Evolutionary conservation across 2,888 invertebrate genomes (phyloP).

Genomic region (Prosopocoilus inquinatus): DNA sequence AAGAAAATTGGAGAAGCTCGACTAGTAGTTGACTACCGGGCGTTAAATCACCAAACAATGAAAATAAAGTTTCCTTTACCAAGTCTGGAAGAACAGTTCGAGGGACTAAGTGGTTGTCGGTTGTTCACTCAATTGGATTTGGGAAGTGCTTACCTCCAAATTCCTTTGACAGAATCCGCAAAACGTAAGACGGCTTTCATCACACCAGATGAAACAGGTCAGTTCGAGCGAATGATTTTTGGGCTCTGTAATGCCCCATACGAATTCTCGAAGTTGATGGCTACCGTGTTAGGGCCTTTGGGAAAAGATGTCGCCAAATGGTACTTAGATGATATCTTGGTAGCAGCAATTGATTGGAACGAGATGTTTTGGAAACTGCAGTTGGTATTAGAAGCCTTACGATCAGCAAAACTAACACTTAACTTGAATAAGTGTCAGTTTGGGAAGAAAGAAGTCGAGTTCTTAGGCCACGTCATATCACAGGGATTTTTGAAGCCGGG

Average conservation of each 20-base stretch:
- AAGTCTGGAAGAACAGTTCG: constrained; percentile 24
- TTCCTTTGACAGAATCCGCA: not conserved
- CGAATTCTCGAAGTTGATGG: not conserved
- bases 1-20: constrained; percentile 23
- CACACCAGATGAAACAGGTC: not conserved
- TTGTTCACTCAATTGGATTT: constrained; percentile 18
- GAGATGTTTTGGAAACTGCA: too few species aligned
- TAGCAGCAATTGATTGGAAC: not conserved
- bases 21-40: constrained; percentile 25
- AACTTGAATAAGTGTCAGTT: constrained; percentile 21
- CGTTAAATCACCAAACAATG: constrained; percentile 23
- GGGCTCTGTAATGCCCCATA: constrained; percentile 7
- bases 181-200: constrained; percentile 4
- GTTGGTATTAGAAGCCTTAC: too few species aligned
- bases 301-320: not conserved
- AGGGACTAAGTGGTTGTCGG: constrained; percentile 16
- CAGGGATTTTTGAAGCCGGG: constrained; percentile 8
- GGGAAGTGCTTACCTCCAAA: constrained; percentile 6
- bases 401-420: too few species aligned
- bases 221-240: constrained; percentile 12
- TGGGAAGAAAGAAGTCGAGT: constrained; percentile 28
- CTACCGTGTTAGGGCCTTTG: not conserved
- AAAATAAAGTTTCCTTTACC: constrained; percentile 24
- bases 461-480: constrained; percentile 33
- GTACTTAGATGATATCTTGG: constrained; percentile 4